phyloP scores from a whole-genome alignment of 1,140 invertebrate genomes.

The Theocolax elegans region DNA sequence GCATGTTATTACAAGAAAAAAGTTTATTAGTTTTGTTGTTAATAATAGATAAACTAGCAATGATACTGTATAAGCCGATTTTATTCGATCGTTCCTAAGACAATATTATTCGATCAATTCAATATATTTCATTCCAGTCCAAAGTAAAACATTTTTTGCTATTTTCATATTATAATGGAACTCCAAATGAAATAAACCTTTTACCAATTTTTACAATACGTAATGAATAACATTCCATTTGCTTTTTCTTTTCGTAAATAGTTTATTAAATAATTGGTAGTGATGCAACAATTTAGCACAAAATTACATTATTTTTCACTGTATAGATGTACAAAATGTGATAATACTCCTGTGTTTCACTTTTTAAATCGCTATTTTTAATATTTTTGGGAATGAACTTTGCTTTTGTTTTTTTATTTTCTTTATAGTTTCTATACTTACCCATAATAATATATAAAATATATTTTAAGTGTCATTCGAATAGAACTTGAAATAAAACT shows the following conservation, averaged over 20 bases:
- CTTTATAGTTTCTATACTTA: not conserved
- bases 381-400: slow-evolving; percentile 7
- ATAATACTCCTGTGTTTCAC: not conserved
- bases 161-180: slow-evolving; percentile 4
- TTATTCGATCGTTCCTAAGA: not conserved
- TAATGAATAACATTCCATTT: slow-evolving; percentile 27
- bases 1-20: not conserved
- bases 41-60: no score
- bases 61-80: no score
- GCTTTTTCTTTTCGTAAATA: no score
- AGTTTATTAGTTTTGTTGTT: no score
- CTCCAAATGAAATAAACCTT: not conserved
- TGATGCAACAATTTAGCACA: not conserved
- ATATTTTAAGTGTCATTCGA: not conserved
- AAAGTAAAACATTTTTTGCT: not conserved
- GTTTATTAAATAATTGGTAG: no score
- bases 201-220: not conserved
- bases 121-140: slow-evolving; percentile 17
- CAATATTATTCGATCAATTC: not conserved
- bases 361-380: slow-evolving; percentile 11
- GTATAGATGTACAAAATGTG: slow-evolving; percentile 9
- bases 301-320: not conserved
- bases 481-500: no score
- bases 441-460: slow-evolving; percentile 7
- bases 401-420: slow-evolving; percentile 6